Evolutionary conservation across 92 coral and sea anemone genomes (phyloP), one percentile per base, ranked within the genome.

Genomic region (Heliopora coerulea): DNA sequence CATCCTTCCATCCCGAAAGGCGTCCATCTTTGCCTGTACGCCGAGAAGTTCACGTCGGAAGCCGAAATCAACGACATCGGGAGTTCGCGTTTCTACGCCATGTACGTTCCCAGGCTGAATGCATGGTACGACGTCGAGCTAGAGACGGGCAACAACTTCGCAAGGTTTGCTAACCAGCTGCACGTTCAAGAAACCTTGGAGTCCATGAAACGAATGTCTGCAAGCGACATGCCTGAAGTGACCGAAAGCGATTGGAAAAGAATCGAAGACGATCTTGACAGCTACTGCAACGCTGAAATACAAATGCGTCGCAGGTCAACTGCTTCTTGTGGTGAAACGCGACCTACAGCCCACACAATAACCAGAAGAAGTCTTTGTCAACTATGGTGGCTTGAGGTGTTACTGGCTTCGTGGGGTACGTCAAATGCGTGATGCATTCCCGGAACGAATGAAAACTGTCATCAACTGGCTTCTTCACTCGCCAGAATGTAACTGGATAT

Each of bases 61-160:
- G 20, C 6, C 26, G 58, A 50, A 23, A 50, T 50, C 3, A 23
- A 50, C 58, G 58, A 17, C 21, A 50, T 6, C 20, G 26, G 26
- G 3, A 50, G 58, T n/a, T 50, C 58, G 58, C 20, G 58, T 17
- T 7, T 3, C 58, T 50, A 50, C 58, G 58, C 58, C 58, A 50
- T 50, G 21, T 17, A 50, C 21, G n/a, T 50, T 7, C 20, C 58
- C 4, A 50, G 26, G 58, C 6, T 5, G 58, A 23, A 50, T 5
- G 17, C n/a, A 7, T 50, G 58, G 58, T 50, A 5, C 26, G 58
- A 50, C 26, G 58, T n/a, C 21, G 58, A 50, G 17, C 58, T 17
- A 17, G 58, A 50, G 7, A 17, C 3, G 6, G 58, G 58, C 8
- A 17, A 23, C 58, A 50, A 50, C n/a, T 17, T 17, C 3, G 58